Base-by-base conservation (phyloP, 2,888 invertebrate species). In the Lottia scabra region DNA sequence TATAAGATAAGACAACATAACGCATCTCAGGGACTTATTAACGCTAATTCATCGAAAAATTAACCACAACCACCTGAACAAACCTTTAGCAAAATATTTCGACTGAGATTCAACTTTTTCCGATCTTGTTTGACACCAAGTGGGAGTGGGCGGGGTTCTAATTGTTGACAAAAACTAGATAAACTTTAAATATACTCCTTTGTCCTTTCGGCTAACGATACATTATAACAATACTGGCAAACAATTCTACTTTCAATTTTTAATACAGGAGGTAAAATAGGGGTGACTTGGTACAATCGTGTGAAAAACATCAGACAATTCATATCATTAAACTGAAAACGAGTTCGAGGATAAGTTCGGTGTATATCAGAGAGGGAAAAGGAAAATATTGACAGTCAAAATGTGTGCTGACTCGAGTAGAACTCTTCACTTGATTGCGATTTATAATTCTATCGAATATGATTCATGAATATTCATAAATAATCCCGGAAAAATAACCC, bases 101-200 rank as follows among this genome's bases (percentile, higher is more conserved):
- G 56, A 19, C 23, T 56, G 19, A 23, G 56, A 56, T 56, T 56
- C 56, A 56, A 56, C 56, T 56, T 56, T 56, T 56, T 56, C 56
- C 10, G 2, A 19, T 23, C 19, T 23, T 19, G 19, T 23, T 19
- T 56, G 56, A 56, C 56, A 56, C 19, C 56, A 56, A 56, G 56
- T 56, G 19, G 19, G 19, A 56, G 56, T 19, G 56, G 56, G 56
- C 56, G 56, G 56, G 56, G 56, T 23, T 23, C 56, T 23, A 56
- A 23, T 23, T 56, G 56, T 56, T 56, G 56, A 56, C 56, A 56
- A 56, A 56, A 56, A 56, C 56, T 56, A 56, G 56, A 56, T 56
- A 56, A 56, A 56, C 56, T 56, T 56, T 56, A 23, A 56, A 56
- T 56, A 56, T 56, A 56, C 56, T 56, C 19, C 56, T 56, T 56